Evolutionary conservation across 2,113 vertebrate species (phyloP), one percentile per base, ranked within the genome.

Genomic region (Hippocampus mohnikei): DNA sequence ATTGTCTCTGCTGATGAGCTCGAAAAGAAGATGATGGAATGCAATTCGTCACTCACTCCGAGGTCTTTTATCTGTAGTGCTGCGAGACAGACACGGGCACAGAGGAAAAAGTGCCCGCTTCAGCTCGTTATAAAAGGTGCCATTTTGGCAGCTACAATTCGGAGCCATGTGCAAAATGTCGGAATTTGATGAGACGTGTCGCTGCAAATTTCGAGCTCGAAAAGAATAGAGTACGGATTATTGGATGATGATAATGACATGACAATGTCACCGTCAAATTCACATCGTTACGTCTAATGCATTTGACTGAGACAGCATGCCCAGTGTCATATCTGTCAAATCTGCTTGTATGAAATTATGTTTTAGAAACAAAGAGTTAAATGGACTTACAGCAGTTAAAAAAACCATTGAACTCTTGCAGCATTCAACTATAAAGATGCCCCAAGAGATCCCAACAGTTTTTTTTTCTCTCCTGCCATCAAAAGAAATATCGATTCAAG

Each of bases 61-160:
- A 44, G 70, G 58, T 15, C 75, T 74, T 79, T 88, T 84, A 58
- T 63, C 46, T 58, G 69, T 55, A 74, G 66, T 60, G 72, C 52
- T 74, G 75, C 78, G 61, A 75, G 66, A 87, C 20, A 13, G 21
- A 64, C 37, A 44, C n/a, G 9, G 21, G 13, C 77, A 74, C 40
- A 37, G 29, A 29, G 33, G 33, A 77, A 62, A 70, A 79, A 86
- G 78, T 69, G 70, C 70, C 78, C 73, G 41, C 71, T 80, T 59
- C 33, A 50, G 33, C 48, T 60, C 67, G 75, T 66, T 58, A 63
- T 59, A 60, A 59, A 37, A 62, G 68, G 77, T 66, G 44, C 15
- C 73, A 74, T 81, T 81, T 84, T 85, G 84, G 75, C 80, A 85
- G 77, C 63, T 50, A 75, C 72, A 75, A 79, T 84, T 79, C 83